phyloP scores from a whole-genome alignment of 2,113 vertebrate genomes.

The Nesogale talazaci region DNA sequence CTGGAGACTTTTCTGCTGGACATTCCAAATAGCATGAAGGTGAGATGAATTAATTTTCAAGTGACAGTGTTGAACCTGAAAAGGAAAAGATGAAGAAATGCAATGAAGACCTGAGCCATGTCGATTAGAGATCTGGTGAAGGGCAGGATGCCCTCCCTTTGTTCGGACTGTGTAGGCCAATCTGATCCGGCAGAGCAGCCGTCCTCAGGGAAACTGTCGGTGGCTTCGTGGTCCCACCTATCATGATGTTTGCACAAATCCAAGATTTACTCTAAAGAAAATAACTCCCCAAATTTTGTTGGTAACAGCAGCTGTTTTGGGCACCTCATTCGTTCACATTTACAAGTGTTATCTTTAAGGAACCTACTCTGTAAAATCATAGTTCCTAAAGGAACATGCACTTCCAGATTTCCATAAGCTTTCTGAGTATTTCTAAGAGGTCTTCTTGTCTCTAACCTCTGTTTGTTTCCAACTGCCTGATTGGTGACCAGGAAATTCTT shows the following conservation, averaged over 20 bases:
- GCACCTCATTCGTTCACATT: conserved; percentile 54
- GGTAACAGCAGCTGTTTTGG: conserved; percentile 40
- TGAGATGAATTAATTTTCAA: neutral
- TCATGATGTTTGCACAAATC: conserved; percentile 41
- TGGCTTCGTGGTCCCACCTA: conserved; percentile 65
- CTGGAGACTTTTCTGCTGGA: neutral
- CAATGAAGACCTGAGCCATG: neutral
- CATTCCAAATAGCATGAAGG: neutral
- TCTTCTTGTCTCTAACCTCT: conserved; percentile 26
- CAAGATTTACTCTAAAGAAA: conserved; percentile 52
- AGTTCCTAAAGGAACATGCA: conserved; percentile 46
- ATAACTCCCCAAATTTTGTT: conserved; percentile 14
- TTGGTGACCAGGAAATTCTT: conserved; percentile 60
- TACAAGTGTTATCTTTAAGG: conserved; percentile 34
- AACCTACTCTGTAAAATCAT: conserved; percentile 16
- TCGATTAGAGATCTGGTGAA: neutral
- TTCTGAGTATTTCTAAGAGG: conserved; percentile 33
- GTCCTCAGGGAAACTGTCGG: neutral
- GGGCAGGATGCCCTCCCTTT: neutral
- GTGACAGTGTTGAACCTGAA: neutral
- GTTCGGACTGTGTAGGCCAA: neutral
- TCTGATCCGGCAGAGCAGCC: neutral
- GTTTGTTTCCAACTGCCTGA: neutral
- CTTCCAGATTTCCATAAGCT: conserved; percentile 37
- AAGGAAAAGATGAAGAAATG: neutral